Base-by-base conservation (phyloP, 1,140 invertebrate species). In the Doryteuthis pealeii region DNA sequence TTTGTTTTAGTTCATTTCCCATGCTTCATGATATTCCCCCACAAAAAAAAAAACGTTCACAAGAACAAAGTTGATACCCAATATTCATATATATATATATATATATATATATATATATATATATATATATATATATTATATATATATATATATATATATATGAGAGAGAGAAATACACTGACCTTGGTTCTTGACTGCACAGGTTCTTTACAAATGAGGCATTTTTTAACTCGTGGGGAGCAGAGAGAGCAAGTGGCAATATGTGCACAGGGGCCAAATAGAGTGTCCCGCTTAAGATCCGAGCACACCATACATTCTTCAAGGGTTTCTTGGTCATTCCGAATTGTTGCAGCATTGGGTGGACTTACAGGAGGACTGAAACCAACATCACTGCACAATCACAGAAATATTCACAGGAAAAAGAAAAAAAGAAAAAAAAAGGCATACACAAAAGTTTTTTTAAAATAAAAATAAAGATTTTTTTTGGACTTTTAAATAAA, bases 221-320 rank as follows among this genome's bases (percentile, higher is more conserved):
- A 99, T 89, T 98, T 98, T 88, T 98, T 98, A 74, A 98, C 95
- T 72, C 96, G 90, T 0, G 94, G 93, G 5, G 95, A 94, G 88
- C 96, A 98, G 22, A 91, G 91, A 66, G 93, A 93, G 88, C 97
- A 99, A 81, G 96, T 97, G 75, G 94, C 92, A 43, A 98, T 93
- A 88, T 99, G 97, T 31, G 95, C 94, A 83, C 96, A 98, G 0
- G 96, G 96, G 26, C 87, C 86, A 81, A 90, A 89, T 66, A 90
- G 77, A 6, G 88, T 95, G 86, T 98, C 96, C 6, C 96, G 89
- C 85, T 96, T 96, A 72, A 92, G 91, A 87, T 98, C 96, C 0
- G 96, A 97, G 86, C 97, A 98, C 5, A 99, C 94, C 83, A 98
- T 92, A 86, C 97, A 99, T 87, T 99, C 96, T 82, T 97, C 96